phyloP scores from a whole-genome alignment of 2,888 invertebrate species.

The Dioctria rufipes region DNA sequence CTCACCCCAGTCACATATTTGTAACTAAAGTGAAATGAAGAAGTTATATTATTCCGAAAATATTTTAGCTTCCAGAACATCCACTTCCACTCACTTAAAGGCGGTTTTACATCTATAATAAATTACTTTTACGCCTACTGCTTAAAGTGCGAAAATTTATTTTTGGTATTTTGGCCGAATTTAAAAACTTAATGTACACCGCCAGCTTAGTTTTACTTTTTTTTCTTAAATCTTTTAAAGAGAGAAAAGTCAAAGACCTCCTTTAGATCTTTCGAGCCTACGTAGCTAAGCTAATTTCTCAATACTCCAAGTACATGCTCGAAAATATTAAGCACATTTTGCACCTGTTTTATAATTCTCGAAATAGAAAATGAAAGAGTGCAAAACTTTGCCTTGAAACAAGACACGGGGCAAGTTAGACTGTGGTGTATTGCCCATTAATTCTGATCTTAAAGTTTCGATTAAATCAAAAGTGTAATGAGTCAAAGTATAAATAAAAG shows the following conservation, averaged over 20 bases:
- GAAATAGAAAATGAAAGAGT: conserved; percentile 29
- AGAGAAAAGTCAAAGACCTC: conserved; percentile 32
- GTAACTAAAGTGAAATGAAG: too few species aligned
- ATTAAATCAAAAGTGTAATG: background rate
- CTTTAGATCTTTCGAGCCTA: conserved; percentile 5
- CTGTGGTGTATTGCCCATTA: background rate
- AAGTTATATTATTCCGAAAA: too few species aligned
- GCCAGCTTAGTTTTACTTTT: background rate
- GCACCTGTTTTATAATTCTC: conserved; percentile 34
- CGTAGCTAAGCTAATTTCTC: background rate
- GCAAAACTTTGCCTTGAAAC: conserved; percentile 2
- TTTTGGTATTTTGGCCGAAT: conserved; percentile 2
- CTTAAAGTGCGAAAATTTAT: conserved; percentile 2
- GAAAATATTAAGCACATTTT: conserved; percentile 5
- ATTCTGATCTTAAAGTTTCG: background rate
- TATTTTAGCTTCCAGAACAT: too few species aligned
- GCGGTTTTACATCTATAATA: background rate
- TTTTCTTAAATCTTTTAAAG: background rate
- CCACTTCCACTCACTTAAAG: too few species aligned
- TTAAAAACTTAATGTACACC: conserved; percentile 9
- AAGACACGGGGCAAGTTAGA: background rate
- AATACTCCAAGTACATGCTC: conserved; percentile 9
- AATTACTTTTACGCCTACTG: conserved; percentile 9
- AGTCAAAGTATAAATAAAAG: background rate
- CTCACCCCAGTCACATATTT: too few species aligned